Base-by-base conservation (phyloP, 2,888 invertebrate species). In the Acronicta leporina region DNA sequence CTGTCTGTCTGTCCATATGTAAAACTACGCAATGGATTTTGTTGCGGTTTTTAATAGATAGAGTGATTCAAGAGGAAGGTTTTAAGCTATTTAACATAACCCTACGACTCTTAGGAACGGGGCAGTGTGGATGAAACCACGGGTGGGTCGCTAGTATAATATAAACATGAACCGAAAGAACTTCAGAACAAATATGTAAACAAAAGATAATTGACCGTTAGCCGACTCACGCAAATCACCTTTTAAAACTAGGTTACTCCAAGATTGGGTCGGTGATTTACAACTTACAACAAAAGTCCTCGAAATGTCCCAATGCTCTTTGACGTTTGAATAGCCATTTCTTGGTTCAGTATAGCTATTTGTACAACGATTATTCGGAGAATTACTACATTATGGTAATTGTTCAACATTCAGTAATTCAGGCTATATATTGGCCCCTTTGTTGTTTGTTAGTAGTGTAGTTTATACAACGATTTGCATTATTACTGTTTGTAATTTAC, bases 181-280 rank as follows among this genome's bases (percentile, higher is more conserved):
- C 16, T 55, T 45, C 8, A 49, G 40, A 45, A 47, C 35, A 79
- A 82, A 75, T 70, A 72, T 35, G 72, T 77, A 81, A 83, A 79
- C 75, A 79, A 64, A 60, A 52, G 50, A 63, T 55, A 53, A 73
- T 55, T 63, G 63, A 66, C 67, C 79, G 77, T 73, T 49, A 64
- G 86, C 86, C 84, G 68, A 6, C 59, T 67, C 92, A 92, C 92
- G 92, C 91, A 84, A 92, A 85, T 80, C 79, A 57, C 82, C 76
- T 81, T 88, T 89, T 89, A 87, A 81, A 84, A 84, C 64, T 83
- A 68, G 80, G 79, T 69, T 77, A 78, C 46, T n/a, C 27, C 52
- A 61, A 67, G 61, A 67, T 68, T 70, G 43, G 38, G 42, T 25
- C 27, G 41, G 63, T 63, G 60, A 75, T 73, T 73, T 60, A 63